Base-by-base conservation (phyloP, 1,140 invertebrate genomes). In the Leucophenga varia region DNA sequence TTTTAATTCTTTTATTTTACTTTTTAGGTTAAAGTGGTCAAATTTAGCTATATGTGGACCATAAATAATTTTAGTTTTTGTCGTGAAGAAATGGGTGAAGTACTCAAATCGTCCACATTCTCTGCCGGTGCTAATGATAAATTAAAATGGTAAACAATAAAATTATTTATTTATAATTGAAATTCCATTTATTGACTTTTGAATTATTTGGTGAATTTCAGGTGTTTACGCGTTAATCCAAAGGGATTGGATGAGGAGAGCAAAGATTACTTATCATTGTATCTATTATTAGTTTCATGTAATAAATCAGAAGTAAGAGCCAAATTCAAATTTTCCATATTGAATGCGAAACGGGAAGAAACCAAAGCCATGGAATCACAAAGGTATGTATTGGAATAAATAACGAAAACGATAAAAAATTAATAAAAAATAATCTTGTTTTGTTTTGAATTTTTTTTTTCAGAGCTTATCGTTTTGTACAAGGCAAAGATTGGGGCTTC, bases 1-100 rank as follows among this genome's bases (percentile, higher is more conserved):
- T 19, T 3, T 5, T 28, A n/a, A 2, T 43, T 18, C 32, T 44
- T 40, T 49, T 49, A 61, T 57, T 51, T 56, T 57, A 73, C 71
- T 72, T 77, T 81, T 55, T 87, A 98, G 94, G 95, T 98, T 64
- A 98, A 98, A 88, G 95, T 99, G 77, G 94, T 98, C 49, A 98
- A 98, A 81, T 98, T 99, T 83, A 96, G 93, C 80, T 99, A 98
- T 79, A 98, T 98, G 92, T 99, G 97, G 97, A 98, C 96, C 72
- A 98, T 99, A 82, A 98, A 98, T 79, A 98, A 98, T 85, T 99
- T 99, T 81, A 97, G 94, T 82, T 99, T 98, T 81, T 96, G 93
- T 79, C 88, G 93, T 55, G 96, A 98, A 81, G 96, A 99, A 82
- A 98, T 98, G 95, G 96, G 96, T 58, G 96, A 99, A 83, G 96